Evolutionary conservation across 1,140 invertebrate species (phyloP), one percentile per base, ranked within the genome.

Genomic region (Phortica variegata): DNA sequence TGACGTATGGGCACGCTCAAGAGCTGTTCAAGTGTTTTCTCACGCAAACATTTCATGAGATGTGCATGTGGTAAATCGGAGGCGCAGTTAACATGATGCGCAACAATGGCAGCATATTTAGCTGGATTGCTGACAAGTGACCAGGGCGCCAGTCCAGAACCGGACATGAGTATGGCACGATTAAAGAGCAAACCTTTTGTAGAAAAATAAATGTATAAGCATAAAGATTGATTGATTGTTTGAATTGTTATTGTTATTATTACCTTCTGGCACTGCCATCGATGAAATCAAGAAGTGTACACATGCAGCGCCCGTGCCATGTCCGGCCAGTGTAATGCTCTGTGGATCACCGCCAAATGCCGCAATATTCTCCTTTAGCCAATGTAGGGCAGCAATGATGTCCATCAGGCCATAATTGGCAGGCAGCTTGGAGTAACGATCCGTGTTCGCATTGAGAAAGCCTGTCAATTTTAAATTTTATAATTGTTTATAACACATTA

Each of bases 371-470:
- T 96, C 91, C 70, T 95, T 89, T 32, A 97, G 85, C 92, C 92
- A 95, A 63, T 95, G 91, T 23, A 95, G 77, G 0, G 91, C 91
- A 1, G 93, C 93, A 59, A 95, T 91, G 77, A 95, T 91, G 77
- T 97, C 95, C 88, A 97, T 91, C 13, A 97, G 82, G 1, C 93
- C 95, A 73, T 95, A 95, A 81, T 98, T 97, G 13, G 90, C 91
- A 54, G 88, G 91, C 33, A 85, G 90, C 54, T 84, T 84, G 47
- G 87, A 83, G 75, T 87, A 87, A 26, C 86, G 84, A 77, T 94
- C 90, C 8, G 88, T 87, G 60, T 91, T 91, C 54, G 89, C 87
- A 73, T 93, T 93, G 43, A 93, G 80, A 78, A 94, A 94, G 58
- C 90, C 91, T 94, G 58, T 16, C 58, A 56, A 45, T 49, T 54